phyloP scores from a whole-genome alignment of 2,797 vertebrate genomes.

The Dryobates pubescens region DNA sequence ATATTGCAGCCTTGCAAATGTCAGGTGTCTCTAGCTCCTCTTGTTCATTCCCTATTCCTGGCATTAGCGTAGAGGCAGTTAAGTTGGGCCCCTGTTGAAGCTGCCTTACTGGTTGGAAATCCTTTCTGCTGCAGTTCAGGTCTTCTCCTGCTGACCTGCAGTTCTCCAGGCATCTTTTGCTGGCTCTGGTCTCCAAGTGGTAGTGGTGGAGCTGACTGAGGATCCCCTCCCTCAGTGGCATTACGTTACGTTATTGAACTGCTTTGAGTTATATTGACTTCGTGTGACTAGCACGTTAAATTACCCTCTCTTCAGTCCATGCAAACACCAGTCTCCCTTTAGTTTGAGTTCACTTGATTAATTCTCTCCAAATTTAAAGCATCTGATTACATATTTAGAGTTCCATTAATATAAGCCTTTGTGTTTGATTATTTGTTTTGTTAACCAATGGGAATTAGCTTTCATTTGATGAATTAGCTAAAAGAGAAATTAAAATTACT shows the following conservation, averaged over 20 bases:
- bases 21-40: too few relatives aligned
- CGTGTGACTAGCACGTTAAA: slow-evolving; percentile 1
- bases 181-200: too few relatives aligned
- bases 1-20: too few relatives aligned
- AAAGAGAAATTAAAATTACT: not conserved
- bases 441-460: not conserved
- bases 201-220: too few relatives aligned
- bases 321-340: slow-evolving; percentile 11
- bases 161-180: too few relatives aligned
- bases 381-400: not conserved
- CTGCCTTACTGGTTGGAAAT: too few relatives aligned
- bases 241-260: not conserved
- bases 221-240: too few relatives aligned
- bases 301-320: not conserved
- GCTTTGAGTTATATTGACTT: not conserved
- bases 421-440: not conserved
- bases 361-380: not conserved
- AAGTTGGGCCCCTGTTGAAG: too few relatives aligned
- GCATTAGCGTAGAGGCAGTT: too few relatives aligned
- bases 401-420: not conserved
- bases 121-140: too few relatives aligned
- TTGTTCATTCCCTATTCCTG: too few relatives aligned
- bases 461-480: not conserved
- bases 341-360: not conserved
- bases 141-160: too few relatives aligned